phyloP scores from a whole-genome alignment of 1,140 invertebrate species.

The Telenomus remus region DNA sequence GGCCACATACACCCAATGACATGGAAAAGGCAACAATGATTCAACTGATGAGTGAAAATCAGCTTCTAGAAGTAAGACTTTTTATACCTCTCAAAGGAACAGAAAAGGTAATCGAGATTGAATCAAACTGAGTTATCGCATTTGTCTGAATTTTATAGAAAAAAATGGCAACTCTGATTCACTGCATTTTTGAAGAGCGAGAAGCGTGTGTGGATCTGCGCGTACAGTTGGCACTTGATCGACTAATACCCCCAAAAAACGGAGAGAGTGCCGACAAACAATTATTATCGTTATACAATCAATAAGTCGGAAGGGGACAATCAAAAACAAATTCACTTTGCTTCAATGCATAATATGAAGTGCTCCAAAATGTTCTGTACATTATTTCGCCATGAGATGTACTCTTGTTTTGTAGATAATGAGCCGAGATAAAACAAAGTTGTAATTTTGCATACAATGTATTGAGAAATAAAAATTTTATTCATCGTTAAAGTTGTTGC shows the following conservation, averaged over 20 bases:
- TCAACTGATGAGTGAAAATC: conserved; percentile 79
- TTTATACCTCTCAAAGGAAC: not conserved
- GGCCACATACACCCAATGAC: conserved; percentile 74
- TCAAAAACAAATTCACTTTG: conserved; percentile 5
- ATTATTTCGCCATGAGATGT: conserved; percentile 46
- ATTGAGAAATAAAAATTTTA: conserved; percentile 52
- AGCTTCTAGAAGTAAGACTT: conserved; percentile 76
- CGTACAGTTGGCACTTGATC: conserved; percentile 80
- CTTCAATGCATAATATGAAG: conserved; percentile 34
- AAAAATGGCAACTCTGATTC: conserved; percentile 79
- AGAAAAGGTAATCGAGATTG: too few relatives aligned
- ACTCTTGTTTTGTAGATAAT: conserved; percentile 51
- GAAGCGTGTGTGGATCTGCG: conserved; percentile 81
- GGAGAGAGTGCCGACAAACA: conserved; percentile 46
- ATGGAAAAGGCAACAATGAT: conserved; percentile 73
- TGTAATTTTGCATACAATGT: conserved; percentile 54
- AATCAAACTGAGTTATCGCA: not conserved
- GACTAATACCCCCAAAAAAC: conserved; percentile 67
- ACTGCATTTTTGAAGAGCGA: conserved; percentile 81
- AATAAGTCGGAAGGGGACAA: not conserved
- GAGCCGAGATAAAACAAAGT: conserved; percentile 26
- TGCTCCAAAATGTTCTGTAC: conserved; percentile 37
- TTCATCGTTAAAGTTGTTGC: conserved; percentile 31
- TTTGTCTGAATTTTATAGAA: conserved; percentile 63
- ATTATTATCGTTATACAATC: conserved; percentile 26